Evolutionary conservation across 2,888 invertebrate species (phyloP).

Genomic region (Thymelicus acteon): DNA sequence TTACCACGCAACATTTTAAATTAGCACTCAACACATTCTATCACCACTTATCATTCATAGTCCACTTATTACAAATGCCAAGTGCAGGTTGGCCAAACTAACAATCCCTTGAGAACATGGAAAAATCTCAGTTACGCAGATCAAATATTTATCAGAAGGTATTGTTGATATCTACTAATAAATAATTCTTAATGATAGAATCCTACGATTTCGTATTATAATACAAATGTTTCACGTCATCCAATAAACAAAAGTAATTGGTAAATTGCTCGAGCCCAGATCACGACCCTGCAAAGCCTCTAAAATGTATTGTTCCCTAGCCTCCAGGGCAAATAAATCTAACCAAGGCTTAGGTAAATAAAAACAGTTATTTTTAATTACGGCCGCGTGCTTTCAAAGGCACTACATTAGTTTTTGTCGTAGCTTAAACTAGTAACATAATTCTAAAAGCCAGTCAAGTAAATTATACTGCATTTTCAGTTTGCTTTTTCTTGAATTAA

Average conservation of each 20-base stretch:
- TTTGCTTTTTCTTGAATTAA: slow-evolving; percentile 21
- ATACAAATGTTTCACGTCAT: slow-evolving; percentile 44
- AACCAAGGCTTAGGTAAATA: slow-evolving; percentile 56
- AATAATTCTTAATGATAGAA: not conserved
- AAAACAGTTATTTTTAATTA: slow-evolving; percentile 56
- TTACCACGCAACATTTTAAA: too few species aligned
- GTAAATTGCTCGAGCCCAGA: slow-evolving; percentile 71
- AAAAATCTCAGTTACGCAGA: too few species aligned
- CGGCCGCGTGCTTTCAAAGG: slow-evolving; percentile 43
- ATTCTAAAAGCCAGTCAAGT: slow-evolving; percentile 22
- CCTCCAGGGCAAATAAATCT: slow-evolving; percentile 52
- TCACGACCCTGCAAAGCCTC: slow-evolving; percentile 58
- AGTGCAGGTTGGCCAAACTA: too few species aligned
- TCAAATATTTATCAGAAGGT: too few species aligned
- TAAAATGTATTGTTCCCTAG: slow-evolving; percentile 66
- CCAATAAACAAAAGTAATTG: slow-evolving; percentile 74
- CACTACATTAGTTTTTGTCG: slow-evolving; percentile 22
- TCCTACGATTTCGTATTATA: not conserved
- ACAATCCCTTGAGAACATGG: too few species aligned
- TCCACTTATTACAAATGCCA: too few species aligned
- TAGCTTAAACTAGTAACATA: slow-evolving; percentile 32
- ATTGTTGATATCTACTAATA: too few species aligned
- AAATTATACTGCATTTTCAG: slow-evolving; percentile 20
- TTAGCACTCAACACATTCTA: too few species aligned
- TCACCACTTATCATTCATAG: too few species aligned